Conservation (phyloP, 2,113 vertebrate species). For the Scomber colias region DNA sequence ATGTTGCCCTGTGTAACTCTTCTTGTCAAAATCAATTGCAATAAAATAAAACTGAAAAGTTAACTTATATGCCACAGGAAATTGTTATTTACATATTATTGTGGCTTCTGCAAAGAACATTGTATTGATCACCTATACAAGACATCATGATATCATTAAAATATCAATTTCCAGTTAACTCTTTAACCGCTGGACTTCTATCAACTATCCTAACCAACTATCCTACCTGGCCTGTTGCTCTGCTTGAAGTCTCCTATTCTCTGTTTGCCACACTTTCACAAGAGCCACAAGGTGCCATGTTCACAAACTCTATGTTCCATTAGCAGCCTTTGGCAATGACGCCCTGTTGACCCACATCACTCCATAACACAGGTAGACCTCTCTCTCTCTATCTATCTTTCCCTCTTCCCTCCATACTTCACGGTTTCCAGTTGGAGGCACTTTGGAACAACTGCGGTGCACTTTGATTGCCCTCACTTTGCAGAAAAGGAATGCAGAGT, state of each 20-base stretch:
- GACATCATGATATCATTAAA: not conserved
- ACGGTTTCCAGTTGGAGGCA: constrained; percentile 33
- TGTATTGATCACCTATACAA: too few species aligned
- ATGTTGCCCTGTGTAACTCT: too few species aligned
- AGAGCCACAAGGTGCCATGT: not conserved
- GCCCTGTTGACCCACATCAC: constrained; percentile 27
- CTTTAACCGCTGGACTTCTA: not conserved
- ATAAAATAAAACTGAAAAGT: too few species aligned
- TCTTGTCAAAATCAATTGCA: too few species aligned
- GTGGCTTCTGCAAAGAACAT: too few species aligned
- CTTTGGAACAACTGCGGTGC: constrained; percentile 39
- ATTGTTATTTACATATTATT: too few species aligned
- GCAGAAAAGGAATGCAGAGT: constrained; percentile 35
- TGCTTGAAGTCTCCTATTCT: not conserved
- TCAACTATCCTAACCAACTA: not conserved
- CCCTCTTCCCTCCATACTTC: not conserved
- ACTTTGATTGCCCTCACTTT: constrained; percentile 54
- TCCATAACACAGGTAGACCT: constrained; percentile 30
- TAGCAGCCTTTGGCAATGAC: constrained; percentile 40
- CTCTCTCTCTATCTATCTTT: not conserved
- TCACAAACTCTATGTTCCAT: constrained; percentile 24
- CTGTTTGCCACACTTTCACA: constrained; percentile 10
- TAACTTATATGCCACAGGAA: too few species aligned
- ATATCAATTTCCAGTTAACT: not conserved
- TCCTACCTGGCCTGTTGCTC: not conserved